Evolutionary conservation across 2,113 vertebrate genomes (phyloP).

Genomic region (Murina feae): DNA sequence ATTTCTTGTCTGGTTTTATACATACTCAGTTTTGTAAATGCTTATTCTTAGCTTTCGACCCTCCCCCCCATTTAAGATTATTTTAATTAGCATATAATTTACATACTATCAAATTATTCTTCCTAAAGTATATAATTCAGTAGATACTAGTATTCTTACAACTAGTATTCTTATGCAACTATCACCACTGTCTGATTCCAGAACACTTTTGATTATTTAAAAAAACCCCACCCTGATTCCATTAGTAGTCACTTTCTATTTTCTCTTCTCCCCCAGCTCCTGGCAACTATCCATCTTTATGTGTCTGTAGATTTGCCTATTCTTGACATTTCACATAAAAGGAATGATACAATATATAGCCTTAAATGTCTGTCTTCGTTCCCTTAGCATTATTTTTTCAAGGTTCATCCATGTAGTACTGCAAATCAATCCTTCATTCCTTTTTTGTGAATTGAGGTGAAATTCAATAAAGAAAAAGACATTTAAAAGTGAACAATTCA

Average conservation of each 20-base stretch:
- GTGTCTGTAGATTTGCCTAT: background rate
- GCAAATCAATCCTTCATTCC: background rate
- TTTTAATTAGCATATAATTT: background rate
- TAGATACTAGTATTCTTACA: no score
- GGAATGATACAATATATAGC: background rate
- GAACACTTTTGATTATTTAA: background rate
- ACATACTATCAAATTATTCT: no score
- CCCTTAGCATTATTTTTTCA: background rate
- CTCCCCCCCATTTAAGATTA: background rate
- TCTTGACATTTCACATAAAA: no score
- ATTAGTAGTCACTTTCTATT: background rate
- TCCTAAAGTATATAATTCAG: no score
- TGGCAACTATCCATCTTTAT: background rate
- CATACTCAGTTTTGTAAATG: background rate
- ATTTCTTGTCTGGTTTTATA: background rate
- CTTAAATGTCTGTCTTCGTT: background rate
- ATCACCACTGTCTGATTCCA: background rate
- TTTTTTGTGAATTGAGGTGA: background rate
- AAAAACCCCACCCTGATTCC: background rate
- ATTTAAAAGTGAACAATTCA: background rate
- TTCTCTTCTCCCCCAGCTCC: background rate
- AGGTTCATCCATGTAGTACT: background rate
- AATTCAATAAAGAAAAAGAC: background rate
- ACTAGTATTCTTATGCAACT: no score
- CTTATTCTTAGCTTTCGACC: background rate